Conservation (phyloP, 2,113 vertebrate species). For the Puntigrus tetrazona region DNA sequence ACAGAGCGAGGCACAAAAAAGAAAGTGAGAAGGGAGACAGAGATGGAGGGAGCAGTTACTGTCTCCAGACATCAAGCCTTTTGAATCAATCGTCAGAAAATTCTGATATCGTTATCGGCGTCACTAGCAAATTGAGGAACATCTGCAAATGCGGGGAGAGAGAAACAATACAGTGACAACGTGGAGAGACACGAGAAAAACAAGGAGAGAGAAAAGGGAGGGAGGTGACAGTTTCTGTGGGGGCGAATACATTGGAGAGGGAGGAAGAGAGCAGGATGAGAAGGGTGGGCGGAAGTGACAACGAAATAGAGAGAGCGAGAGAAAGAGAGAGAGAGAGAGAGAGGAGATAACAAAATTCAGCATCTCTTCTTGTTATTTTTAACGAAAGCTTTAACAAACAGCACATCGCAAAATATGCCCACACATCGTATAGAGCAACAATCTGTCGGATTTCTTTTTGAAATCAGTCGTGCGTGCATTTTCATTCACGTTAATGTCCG, state of each 20-base stretch:
- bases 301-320: slow-evolving; percentile 32
- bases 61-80: slow-evolving; percentile 53
- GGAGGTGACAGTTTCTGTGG: slow-evolving; percentile 41
- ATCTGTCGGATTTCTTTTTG: background rate
- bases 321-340: slow-evolving; percentile 34
- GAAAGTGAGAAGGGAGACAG: slow-evolving; percentile 35
- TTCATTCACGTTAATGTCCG: background rate
- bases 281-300: slow-evolving; percentile 49
- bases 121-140: slow-evolving; percentile 1
- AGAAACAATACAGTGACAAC: slow-evolving; percentile 30
- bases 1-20: slow-evolving; percentile 63
- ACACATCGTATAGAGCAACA: slow-evolving; percentile 19
- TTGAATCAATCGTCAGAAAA: slow-evolving; percentile 45
- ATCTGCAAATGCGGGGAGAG: slow-evolving; percentile 19
- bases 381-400: slow-evolving; percentile 9
- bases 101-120: background rate
- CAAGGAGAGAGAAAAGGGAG: slow-evolving; percentile 26
- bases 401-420: background rate
- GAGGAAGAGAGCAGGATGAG: slow-evolving; percentile 39
- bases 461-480: background rate
- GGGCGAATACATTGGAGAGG: slow-evolving; percentile 37
- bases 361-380: slow-evolving; percentile 38
- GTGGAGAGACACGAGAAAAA: slow-evolving; percentile 14
- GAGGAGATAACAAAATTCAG: slow-evolving; percentile 24
- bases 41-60: slow-evolving; percentile 59